These are phyloP conservation scores for Lumbricus terrestris DNA, from an alignment of 2,888 invertebrate species.

Conservation along the genomic window DNA sequence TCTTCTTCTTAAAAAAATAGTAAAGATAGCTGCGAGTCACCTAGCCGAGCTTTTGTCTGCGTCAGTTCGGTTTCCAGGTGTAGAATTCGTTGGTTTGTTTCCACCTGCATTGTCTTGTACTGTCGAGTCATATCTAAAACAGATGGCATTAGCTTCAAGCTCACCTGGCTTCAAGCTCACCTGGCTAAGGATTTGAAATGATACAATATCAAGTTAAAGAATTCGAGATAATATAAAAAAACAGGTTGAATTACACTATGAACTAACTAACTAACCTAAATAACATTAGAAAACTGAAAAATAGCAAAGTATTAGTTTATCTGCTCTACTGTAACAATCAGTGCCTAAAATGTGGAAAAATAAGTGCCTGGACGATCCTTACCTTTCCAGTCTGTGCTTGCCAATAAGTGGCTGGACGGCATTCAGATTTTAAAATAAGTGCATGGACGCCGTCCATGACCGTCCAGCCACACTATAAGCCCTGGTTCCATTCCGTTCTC, in stretches of 20 bases:
- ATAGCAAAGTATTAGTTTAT: too few species aligned
- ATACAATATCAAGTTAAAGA: background rate
- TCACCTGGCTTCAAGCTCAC: background rate
- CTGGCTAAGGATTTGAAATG: background rate
- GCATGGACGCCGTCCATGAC: too few species aligned
- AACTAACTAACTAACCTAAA: too few species aligned
- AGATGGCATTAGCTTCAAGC: background rate
- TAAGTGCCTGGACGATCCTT: too few species aligned
- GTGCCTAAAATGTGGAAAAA: too few species aligned
- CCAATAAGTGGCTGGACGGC: too few species aligned
- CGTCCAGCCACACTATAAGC: too few species aligned
- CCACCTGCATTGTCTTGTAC: conserved; percentile 58
- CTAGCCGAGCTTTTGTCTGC: conserved; percentile 26
- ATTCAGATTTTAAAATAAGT: too few species aligned
- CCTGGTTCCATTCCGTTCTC: too few species aligned
- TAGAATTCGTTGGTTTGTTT: conserved; percentile 51
- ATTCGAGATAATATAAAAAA: background rate
- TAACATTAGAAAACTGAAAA: background rate
- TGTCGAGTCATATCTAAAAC: conserved; percentile 54
- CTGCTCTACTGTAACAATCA: too few species aligned
- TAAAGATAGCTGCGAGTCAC: background rate
- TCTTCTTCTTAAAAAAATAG: too few species aligned
- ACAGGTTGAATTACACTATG: background rate
- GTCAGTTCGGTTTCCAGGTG: conserved; percentile 51
- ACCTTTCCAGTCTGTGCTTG: too few species aligned